phyloP scores from a whole-genome alignment of 2,888 invertebrate species.

The Clunio marinus region DNA sequence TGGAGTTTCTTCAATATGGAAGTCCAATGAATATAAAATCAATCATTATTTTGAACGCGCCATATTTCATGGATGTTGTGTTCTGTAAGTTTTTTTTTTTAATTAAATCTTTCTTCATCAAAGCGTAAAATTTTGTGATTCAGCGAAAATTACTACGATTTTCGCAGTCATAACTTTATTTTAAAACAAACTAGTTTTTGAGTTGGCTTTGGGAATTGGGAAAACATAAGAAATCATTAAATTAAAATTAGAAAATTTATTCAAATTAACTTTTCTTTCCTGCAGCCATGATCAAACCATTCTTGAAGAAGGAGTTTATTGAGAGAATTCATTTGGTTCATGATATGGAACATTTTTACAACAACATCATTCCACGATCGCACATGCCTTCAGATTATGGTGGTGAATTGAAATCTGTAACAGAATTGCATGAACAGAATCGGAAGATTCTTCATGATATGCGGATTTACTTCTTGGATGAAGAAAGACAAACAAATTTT shows the following conservation, averaged over 20 bases:
- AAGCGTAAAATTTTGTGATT: too few species aligned
- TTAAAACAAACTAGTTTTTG: too few species aligned
- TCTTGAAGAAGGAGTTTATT: conserved; percentile 58
- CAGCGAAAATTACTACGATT: too few species aligned
- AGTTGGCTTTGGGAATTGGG: too few species aligned
- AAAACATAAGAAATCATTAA: too few species aligned
- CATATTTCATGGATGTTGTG: conserved; percentile 57
- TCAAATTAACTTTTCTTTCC: background rate
- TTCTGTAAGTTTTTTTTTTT: conserved; percentile 46
- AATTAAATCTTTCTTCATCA: too few species aligned
- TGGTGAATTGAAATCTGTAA: conserved; percentile 52
- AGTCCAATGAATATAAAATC: conserved; percentile 62
- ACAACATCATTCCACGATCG: conserved; percentile 55
- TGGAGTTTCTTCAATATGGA: conserved; percentile 65
- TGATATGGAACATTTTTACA: conserved; percentile 55
- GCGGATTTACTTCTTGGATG: conserved; percentile 41
- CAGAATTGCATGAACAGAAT: conserved; percentile 40
- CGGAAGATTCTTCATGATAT: conserved; percentile 39
- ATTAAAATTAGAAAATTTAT: too few species aligned
- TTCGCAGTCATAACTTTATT: too few species aligned
- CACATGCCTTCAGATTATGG: conserved; percentile 61
- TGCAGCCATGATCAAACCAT: conserved; percentile 55
- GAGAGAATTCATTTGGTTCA: conserved; percentile 61
- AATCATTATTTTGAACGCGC: conserved; percentile 63
- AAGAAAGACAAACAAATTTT: conserved; percentile 40